Base-by-base conservation (phyloP, 2,113 vertebrate genomes). In the Todiramphus saurophagus region DNA sequence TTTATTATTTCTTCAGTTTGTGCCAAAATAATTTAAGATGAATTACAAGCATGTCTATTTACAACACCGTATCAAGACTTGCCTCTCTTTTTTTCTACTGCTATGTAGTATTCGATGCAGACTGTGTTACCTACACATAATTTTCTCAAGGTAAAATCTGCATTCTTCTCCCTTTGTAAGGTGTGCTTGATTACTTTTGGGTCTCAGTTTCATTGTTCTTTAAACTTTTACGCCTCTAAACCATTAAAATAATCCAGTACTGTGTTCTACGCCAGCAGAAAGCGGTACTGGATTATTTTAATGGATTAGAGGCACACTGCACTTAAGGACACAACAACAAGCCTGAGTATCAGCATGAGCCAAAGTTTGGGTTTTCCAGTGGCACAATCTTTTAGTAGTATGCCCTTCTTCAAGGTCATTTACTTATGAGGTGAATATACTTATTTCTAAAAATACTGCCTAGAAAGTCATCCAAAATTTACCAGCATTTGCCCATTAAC, bases 1-100 rank as follows among this genome's bases (percentile, higher is more conserved):
- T 66, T 94, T 88, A 95, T 94, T 94, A 85, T 95, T 84, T 82
- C 56, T 55, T 85, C 75, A 79, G 31, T 74, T 81, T 81, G 25
- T 90, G 7, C 27, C 76, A 39, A 70, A 83, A 81, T 90, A 83
- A 74, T 59, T 56, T 80, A 30, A 78, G 90, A 53, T 66, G 5
- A 77, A 78, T 85, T 80, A 69, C n/a, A 87, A 80, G 46, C 8
- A 51, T 39, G 18, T 55, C 39, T 68, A 76, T 64, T 67, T 75
- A 51, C 67, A 48, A 89, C 10, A 13, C 37, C 12, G 10, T 51
- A 23, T 43, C 44, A 63, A 85, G 25, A 37, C 5, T 69, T 76
- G 18, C 19, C 24, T 89, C 44, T 59, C 39, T 37, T 55, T 10
- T 91, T 9, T 30, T 51, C 11, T 91, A 10, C 33, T 90, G 66